A percentile compares a stretch with the other conserved stretches of the same genome.
Evolutionary conservation across 2,888 invertebrate species (phyloP).

Genomic region (Trachelus iudaicus): DNA sequence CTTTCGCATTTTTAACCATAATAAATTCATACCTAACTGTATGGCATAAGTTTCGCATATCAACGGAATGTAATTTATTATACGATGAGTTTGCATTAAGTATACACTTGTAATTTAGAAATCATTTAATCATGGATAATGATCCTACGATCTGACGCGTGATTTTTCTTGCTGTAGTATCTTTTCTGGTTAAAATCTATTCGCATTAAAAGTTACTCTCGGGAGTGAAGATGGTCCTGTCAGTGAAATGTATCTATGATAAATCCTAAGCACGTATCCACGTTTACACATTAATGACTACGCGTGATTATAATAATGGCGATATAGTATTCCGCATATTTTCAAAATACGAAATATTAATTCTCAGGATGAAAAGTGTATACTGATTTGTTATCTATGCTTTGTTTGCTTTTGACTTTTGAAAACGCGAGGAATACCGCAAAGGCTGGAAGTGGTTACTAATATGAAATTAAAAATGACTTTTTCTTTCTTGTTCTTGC

Average conservation of each 20-base stretch:
- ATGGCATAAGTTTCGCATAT: background rate
- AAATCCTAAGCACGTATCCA: background rate
- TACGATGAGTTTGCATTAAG: background rate
- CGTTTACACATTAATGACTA: background rate
- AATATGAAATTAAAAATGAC: background rate
- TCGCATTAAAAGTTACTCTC: background rate
- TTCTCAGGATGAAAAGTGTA: background rate
- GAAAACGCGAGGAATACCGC: slow-evolving; percentile 9
- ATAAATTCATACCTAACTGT: background rate
- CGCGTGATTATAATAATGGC: slow-evolving; percentile 3
- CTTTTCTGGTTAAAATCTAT: background rate
- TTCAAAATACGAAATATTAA: background rate
- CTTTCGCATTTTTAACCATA: background rate
- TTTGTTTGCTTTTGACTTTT: background rate
- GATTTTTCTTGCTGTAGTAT: background rate
- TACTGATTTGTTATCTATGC: background rate
- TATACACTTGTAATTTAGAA: background rate
- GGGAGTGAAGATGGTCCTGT: background rate
- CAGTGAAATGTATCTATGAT: slow-evolving; percentile 4
- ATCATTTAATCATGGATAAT: background rate
- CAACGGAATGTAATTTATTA: background rate
- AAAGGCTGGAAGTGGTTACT: slow-evolving; percentile 12
- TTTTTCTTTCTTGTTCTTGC: background rate
- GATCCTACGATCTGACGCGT: background rate
- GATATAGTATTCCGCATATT: slow-evolving; percentile 3